Evolutionary conservation across 2,888 invertebrate species (phyloP).

Genomic region (Plusia festucae): DNA sequence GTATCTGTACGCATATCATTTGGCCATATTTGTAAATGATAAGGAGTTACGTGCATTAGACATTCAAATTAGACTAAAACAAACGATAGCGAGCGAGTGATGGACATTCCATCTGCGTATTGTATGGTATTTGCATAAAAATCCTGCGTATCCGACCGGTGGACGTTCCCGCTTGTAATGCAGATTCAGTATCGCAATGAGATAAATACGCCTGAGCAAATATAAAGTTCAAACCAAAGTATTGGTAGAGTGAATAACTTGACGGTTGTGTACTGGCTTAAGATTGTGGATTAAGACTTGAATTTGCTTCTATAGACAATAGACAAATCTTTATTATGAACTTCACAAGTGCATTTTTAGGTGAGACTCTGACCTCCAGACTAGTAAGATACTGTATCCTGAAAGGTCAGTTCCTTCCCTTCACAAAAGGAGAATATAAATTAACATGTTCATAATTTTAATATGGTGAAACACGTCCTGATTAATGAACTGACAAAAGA

Average conservation of each 20-base stretch:
- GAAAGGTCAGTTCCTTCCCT: no score
- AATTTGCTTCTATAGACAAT: neutral
- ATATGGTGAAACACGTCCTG: no score
- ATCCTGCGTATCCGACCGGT: conserved; percentile 68
- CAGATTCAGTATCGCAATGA: conserved; percentile 78
- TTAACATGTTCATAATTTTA: no score
- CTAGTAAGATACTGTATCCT: no score
- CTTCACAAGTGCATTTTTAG: no score
- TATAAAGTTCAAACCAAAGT: conserved; percentile 65
- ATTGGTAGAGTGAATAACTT: conserved; percentile 65
- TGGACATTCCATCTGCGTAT: conserved; percentile 84
- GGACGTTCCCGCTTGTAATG: conserved; percentile 76
- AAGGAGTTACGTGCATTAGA: conserved; percentile 75
- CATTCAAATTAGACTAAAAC: conserved; percentile 86
- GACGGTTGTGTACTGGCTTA: conserved; percentile 50
- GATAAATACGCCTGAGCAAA: conserved; percentile 68
- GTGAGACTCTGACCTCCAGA: no score
- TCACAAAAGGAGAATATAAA: no score
- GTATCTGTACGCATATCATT: conserved; percentile 63
- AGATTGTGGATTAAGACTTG: conserved; percentile 16
- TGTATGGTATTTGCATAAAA: conserved; percentile 84
- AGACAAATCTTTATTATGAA: no score
- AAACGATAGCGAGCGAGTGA: conserved; percentile 75
- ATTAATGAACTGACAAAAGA: no score
- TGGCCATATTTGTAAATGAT: conserved; percentile 70